phyloP scores from a whole-genome alignment of 2,797 vertebrate genomes.

The Phataginus tricuspis region DNA sequence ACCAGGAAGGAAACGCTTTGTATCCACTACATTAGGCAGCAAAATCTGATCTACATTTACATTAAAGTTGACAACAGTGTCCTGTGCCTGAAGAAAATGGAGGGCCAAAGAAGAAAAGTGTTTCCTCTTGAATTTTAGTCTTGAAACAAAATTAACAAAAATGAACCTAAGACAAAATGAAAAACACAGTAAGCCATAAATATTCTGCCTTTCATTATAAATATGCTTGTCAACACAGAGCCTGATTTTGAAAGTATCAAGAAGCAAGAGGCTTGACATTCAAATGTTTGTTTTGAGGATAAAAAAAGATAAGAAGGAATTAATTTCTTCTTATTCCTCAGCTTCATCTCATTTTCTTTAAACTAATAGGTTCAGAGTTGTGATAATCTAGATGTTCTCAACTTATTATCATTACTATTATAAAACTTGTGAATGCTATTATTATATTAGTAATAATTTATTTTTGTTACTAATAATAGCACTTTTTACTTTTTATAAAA shows the following conservation, averaged over 20 bases:
- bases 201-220: neutral
- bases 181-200: neutral
- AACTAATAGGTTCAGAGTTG: neutral
- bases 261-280: neutral
- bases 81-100: neutral
- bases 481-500: neutral
- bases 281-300: neutral
- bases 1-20: neutral
- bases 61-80: neutral
- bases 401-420: neutral
- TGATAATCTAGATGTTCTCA: neutral
- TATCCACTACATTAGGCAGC: neutral
- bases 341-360: neutral
- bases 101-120: neutral
- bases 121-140: neutral
- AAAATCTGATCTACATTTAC: neutral
- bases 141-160: conserved; percentile 19
- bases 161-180: neutral
- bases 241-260: neutral
- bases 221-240: neutral
- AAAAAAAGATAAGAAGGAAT: neutral
- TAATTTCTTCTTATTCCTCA: neutral
- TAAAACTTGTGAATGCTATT: neutral
- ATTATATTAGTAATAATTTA: neutral
- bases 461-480: neutral